Evolutionary conservation across 1,140 invertebrate genomes (phyloP).

Genomic region (Bradynema listronoti): DNA sequence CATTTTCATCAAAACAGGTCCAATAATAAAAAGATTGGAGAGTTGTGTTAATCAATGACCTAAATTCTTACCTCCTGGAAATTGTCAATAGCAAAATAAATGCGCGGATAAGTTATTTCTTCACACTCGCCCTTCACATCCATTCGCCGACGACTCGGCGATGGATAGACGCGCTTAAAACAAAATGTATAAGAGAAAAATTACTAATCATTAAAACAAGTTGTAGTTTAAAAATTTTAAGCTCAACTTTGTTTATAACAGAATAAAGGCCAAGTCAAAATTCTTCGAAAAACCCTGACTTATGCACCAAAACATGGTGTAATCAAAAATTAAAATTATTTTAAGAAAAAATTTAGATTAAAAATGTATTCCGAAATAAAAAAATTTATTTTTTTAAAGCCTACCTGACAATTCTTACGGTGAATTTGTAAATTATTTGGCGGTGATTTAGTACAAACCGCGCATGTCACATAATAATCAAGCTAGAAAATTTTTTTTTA

Average conservation of each 20-base stretch:
- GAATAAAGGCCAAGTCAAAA: too few relatives aligned
- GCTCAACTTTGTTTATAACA: too few relatives aligned
- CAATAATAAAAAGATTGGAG: too few relatives aligned
- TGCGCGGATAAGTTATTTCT: conserved; percentile 95
- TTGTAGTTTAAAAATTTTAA: too few relatives aligned
- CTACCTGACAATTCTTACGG: conserved; percentile 78
- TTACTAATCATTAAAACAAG: too few relatives aligned
- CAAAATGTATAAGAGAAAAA: conserved; percentile 15
- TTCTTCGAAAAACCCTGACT: too few relatives aligned
- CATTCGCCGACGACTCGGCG: conserved; percentile 87
- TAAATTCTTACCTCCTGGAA: conserved; percentile 81
- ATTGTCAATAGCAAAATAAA: conserved; percentile 98
- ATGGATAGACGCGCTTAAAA: conserved; percentile 78
- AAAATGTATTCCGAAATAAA: conserved; percentile 11
- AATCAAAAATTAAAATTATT: conserved; percentile 5
- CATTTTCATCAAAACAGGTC: too few relatives aligned
- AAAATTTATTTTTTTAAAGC: conserved; percentile 6
- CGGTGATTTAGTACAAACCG: conserved; percentile 91
- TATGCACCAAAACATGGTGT: neutral
- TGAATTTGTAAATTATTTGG: conserved; percentile 90
- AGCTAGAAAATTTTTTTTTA: conserved; percentile 58
- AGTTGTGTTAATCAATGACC: too few relatives aligned
- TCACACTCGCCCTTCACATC: conserved; percentile 94
- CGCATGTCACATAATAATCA: conserved; percentile 90
- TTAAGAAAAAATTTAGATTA: too few relatives aligned